phyloP scores from a whole-genome alignment of 2,888 invertebrate species.

The Tuta absoluta region DNA sequence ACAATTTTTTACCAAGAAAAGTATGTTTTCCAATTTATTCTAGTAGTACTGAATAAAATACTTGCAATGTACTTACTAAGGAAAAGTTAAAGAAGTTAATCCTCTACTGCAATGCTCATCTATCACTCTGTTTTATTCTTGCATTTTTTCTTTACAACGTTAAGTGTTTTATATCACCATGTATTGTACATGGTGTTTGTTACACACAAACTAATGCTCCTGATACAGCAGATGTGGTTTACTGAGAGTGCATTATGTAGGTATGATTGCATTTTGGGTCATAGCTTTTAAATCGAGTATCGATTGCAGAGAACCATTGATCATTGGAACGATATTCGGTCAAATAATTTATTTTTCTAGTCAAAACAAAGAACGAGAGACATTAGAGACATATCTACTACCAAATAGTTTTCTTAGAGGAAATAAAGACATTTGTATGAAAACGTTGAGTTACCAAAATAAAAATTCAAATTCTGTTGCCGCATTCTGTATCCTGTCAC shows the following conservation, averaged over 20 bases:
- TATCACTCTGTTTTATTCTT: not conserved
- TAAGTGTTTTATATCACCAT: not conserved
- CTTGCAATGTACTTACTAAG: too few relatives aligned
- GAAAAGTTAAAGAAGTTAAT: too few relatives aligned
- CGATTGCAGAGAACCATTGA: not conserved
- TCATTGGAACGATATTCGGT: too few relatives aligned
- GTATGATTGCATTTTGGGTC: not conserved
- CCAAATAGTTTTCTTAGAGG: not conserved
- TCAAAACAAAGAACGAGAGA: not conserved
- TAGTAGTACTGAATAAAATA: too few relatives aligned
- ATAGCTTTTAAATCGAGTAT: not conserved
- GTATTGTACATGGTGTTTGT: not conserved
- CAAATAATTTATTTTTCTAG: too few relatives aligned
- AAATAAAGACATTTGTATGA: slow-evolving; percentile 2
- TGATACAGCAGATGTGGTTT: not conserved
- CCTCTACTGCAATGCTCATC: not conserved
- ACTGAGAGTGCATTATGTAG: slow-evolving; percentile 3
- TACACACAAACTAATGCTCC: not conserved
- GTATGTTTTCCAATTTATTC: too few relatives aligned
- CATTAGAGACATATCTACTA: too few relatives aligned
- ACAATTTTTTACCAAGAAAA: too few relatives aligned
- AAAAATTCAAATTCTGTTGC: not conserved
- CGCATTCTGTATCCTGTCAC: slow-evolving; percentile 10
- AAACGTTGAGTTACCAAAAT: not conserved
- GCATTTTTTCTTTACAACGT: not conserved